phyloP scores from a whole-genome alignment of 2,888 invertebrate species.

The Pandemis cinnamomeana region DNA sequence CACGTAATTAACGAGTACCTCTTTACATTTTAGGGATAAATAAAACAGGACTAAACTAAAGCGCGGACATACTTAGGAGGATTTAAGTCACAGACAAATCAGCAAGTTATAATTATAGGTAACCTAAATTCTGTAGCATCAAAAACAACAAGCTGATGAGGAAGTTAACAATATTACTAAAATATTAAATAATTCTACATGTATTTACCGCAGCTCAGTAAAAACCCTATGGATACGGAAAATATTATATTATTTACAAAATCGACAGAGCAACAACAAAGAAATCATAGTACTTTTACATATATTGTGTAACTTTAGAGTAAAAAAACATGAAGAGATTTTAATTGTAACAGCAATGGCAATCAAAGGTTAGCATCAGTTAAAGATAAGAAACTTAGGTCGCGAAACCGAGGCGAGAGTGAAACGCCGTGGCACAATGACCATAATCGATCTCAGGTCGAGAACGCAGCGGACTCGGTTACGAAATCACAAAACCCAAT shows the following conservation, averaged over 20 bases:
- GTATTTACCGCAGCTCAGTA: not conserved
- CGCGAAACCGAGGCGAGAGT: constrained; percentile 60
- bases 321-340: not conserved
- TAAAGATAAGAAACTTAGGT: constrained; percentile 17
- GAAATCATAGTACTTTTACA: not conserved
- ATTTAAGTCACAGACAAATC: too few species aligned
- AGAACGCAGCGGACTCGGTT: constrained; percentile 62
- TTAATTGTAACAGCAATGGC: not conserved
- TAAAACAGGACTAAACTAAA: too few species aligned
- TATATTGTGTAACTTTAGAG: not conserved
- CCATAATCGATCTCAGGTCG: constrained; percentile 68
- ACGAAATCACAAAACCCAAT: constrained; percentile 70
- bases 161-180: not conserved
- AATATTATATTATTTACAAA: not conserved
- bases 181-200: not conserved
- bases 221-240: constrained; percentile 2
- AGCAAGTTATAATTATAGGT: too few species aligned
- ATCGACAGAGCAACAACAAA: not conserved
- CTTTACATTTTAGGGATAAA: not conserved
- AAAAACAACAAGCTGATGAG: not conserved
- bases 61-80: too few species aligned
- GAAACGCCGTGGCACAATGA: constrained; percentile 69
- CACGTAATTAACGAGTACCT: not conserved
- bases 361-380: constrained; percentile 9
- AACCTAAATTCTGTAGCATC: too few species aligned